Base-by-base conservation (phyloP, 2,113 vertebrate species). In the Cacatua alba region DNA sequence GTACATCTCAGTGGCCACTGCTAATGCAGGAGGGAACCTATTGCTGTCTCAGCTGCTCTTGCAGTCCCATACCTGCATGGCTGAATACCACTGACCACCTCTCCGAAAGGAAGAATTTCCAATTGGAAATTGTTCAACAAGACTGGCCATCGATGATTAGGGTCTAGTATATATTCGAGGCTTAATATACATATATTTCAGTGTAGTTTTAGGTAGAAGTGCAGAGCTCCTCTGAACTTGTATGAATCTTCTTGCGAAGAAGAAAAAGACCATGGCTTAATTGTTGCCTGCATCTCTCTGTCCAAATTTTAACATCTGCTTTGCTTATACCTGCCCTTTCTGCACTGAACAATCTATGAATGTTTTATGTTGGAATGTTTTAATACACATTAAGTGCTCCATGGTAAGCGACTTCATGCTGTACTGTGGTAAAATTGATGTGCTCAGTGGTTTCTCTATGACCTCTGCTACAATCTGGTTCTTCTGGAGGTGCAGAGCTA, bases 371-470 rank as follows among this genome's bases (percentile, higher is more conserved):
- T 86, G 53, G 51, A 88, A 87, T 86, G 62, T 86, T 86, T 86
- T 81, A 83, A 75, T 25, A 90, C 76, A 60, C 72, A 86, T 11
- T 86, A 71, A 90, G 68, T 83, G 69, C 46, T 83, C 87, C 43
- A 41, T 86, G 75, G 43, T 93, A 74, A 85, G 41, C 57, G 37
- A 64, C 35, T 86, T 96, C 65, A 71, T 81, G 51, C 82, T 90
- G 41, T 96, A 10, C 68, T 82, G 86, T 79, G 64, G 59, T 94
- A 24, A 90, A 88, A 59, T 70, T 70, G 39, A 51, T 68, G 80
- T 92, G 76, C 57, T 92, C 48, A 60, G 88, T 94, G 79, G 20
- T 90, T 94, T 93, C 48, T 86, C 69, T 86, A 69, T 92, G 72
- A 69, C 64, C 70, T 77, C 79, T 70, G 53, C 75, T 96, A 13